phyloP scores from a whole-genome alignment of 2,888 invertebrate species.

The Nomada lathburiana region DNA sequence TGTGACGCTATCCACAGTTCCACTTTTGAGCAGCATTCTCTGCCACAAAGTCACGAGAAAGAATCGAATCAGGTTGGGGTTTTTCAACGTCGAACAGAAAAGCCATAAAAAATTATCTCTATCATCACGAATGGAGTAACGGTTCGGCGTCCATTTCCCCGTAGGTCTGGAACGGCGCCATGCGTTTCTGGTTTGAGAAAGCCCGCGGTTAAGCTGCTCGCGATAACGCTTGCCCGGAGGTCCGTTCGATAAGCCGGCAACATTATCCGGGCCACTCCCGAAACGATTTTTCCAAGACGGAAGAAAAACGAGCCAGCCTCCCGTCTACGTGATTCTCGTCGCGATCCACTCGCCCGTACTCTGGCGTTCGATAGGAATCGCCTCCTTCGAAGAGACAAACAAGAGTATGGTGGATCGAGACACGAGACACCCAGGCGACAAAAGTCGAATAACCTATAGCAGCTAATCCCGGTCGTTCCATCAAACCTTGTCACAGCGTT shows the following conservation, averaged over 20 bases:
- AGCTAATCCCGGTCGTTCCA: background rate
- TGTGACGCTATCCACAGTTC: too few relatives aligned
- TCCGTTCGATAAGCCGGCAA: conserved; percentile 11
- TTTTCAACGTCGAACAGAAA: too few relatives aligned
- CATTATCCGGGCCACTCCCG: background rate
- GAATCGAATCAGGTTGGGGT: too few relatives aligned
- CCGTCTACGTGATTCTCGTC: conserved; percentile 58
- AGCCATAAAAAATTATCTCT: background rate
- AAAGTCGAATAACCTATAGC: background rate
- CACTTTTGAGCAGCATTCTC: too few relatives aligned
- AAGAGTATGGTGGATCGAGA: conserved; percentile 33
- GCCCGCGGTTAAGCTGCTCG: conserved; percentile 40
- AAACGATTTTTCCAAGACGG: conserved; percentile 20
- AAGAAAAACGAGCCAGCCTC: conserved; percentile 10
- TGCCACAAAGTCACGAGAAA: too few relatives aligned
- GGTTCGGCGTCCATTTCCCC: background rate
- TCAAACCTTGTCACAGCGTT: background rate
- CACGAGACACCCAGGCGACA: conserved; percentile 43
- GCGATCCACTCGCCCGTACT: conserved; percentile 10
- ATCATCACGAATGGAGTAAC: conserved; percentile 31
- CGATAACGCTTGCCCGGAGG: conserved; percentile 34
- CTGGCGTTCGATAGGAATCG: conserved; percentile 43
- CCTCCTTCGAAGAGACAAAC: background rate
- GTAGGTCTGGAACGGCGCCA: background rate
- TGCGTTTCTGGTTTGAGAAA: conserved; percentile 15